phyloP scores from a whole-genome alignment of 2,888 invertebrate species.

The Rhingia campestris region DNA sequence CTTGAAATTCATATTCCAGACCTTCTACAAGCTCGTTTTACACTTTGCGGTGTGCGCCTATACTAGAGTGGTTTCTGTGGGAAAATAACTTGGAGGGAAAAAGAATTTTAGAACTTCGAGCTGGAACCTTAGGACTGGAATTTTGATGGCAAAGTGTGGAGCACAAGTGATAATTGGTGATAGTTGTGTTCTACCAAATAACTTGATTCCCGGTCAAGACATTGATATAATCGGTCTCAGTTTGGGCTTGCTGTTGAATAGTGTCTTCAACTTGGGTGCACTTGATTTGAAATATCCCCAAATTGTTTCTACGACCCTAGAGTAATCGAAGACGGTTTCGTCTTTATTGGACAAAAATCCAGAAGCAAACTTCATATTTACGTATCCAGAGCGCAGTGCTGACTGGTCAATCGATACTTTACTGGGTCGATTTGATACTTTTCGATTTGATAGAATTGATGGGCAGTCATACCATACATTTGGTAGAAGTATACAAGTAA shows the following conservation, averaged over 20 bases:
- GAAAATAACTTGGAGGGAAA: conserved; percentile 84
- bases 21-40: conserved; percentile 94
- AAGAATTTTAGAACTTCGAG: conserved; percentile 92
- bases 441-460: conserved; percentile 88
- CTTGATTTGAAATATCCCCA: conserved; percentile 92
- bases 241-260: conserved; percentile 92
- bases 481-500: conserved; percentile 88
- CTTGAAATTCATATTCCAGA: conserved; percentile 92
- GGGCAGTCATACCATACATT: conserved; percentile 92
- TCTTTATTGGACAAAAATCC: conserved; percentile 92
- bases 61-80: conserved; percentile 94
- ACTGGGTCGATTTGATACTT: too few species aligned
- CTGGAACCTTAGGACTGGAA: conserved; percentile 93
- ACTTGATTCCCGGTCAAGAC: conserved; percentile 87
- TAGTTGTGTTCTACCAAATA: conserved; percentile 90
- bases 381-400: conserved; percentile 96
- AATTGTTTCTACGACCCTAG: conserved; percentile 97
- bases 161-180: conserved; percentile 92
- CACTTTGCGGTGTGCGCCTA: conserved; percentile 97
- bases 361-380: conserved; percentile 92
- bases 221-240: conserved; percentile 92
- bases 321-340: conserved; percentile 95
- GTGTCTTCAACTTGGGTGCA: conserved; percentile 89
- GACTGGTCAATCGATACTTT: conserved; percentile 96
- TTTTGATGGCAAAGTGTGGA: conserved; percentile 96